Base-by-base conservation (phyloP, 1,140 invertebrate genomes). In the Nylanderia fulva region DNA sequence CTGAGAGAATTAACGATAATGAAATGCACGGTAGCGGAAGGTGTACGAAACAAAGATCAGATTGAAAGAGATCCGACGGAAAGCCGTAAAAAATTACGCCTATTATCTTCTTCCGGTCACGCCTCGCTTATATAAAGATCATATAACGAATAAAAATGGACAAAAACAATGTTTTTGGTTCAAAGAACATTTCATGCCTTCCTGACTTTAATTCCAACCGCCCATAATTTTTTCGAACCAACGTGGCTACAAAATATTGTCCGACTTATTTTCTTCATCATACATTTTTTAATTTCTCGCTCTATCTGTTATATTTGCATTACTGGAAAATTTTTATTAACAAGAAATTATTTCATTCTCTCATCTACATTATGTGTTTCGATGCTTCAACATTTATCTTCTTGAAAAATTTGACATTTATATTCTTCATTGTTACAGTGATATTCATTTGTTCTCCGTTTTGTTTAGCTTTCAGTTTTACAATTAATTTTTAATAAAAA, bases 31-130 rank as follows among this genome's bases (percentile, higher is more conserved):
- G 4, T 48, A 48, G 13, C 45, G n/a, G 21, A 42, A 58, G 21
- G 2, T 72, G 2, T 9, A 24, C 42, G 56, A 75, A 75, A 42
- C 48, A 3, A 24, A 76, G 18, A 29, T 13, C 11, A 76, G 58
- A 48, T 77, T 61, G 42, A 18, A 64, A 64, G 39, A 21, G 18
- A 63, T 48, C 42, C 7, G 42, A 24, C 74, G 39, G 27, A 77
- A 77, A 52, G 3, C 21, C 27, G 7, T 76, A 77, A 77, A 77
- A 63, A 77, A 33, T 77, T 64, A 77, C 15, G 24, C 36, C 2
- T 48, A 8, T 48, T 77, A 52, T 5, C 27, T 24, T 48, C 27
- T 64, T 77, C 58, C 58, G 58, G 42, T 77, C n/a, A 77, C 24
- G 58, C 72, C 24, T 75, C 39, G 24, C 15, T 75, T 64, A 9